Conservation (phyloP, 2,113 vertebrate species). For the Ophiodon elongatus region DNA sequence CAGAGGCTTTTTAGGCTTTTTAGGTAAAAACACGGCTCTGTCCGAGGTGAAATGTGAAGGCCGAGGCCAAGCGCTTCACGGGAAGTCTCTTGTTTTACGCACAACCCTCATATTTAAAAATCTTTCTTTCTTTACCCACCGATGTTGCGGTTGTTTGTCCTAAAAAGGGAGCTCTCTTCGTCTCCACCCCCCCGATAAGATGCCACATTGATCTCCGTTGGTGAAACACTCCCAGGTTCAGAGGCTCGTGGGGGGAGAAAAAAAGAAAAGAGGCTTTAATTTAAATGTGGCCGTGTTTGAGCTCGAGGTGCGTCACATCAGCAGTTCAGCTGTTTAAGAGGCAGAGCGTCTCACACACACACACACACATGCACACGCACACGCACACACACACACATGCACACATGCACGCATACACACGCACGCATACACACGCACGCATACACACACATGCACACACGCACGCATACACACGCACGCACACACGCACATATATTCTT, state of each 20-base stretch:
- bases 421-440: constrained; percentile 5
- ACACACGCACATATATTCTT: constrained; percentile 15
- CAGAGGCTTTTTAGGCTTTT: too few relatives aligned
- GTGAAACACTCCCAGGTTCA: not conserved
- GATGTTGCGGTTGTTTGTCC: not conserved
- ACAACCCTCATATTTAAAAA: not conserved
- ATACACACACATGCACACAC: constrained; percentile 14
- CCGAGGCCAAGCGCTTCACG: too few relatives aligned
- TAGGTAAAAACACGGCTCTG: too few relatives aligned
- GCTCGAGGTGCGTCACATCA: constrained; percentile 46
- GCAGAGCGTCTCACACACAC: constrained; percentile 2
- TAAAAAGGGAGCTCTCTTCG: not conserved
- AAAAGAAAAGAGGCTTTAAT: constrained; percentile 3
- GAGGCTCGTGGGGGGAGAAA: not conserved
- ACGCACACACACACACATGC: constrained; percentile 1
- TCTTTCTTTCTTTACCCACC: not conserved
- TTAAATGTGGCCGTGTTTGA: constrained; percentile 11
- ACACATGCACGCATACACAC: constrained; percentile 13
- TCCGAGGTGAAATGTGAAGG: too few relatives aligned
- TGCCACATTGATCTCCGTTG: not conserved
- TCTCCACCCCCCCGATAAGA: too few relatives aligned
- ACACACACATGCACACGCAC: not conserved
- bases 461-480: constrained; percentile 15
- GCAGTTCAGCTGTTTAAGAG: constrained; percentile 43
- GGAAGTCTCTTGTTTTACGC: not conserved